Evolutionary conservation across 1,140 invertebrate genomes (phyloP), one percentile per base, ranked within the genome.

Genomic region (Drosophila sturtevanti): DNA sequence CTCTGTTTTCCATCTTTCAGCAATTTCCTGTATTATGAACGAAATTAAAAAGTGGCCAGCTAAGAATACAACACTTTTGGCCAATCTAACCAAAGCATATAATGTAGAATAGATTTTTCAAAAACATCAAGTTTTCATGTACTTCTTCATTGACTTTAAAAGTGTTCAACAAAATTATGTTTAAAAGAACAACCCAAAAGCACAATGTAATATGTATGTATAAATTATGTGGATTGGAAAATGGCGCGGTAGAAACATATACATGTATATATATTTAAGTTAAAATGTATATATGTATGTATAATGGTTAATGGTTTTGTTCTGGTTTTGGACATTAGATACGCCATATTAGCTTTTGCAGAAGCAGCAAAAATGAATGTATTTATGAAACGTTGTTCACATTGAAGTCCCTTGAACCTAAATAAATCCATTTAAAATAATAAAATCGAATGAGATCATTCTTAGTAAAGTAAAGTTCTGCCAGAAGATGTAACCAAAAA

Each of bases 11-110:
- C 12, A 4, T 54, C n/a, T 79, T 74, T 18, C 59, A 91, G 90
- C 72, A 38, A 48, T 79, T n/a, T 37, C 48, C 10, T 68, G 60
- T 18, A 81, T 91, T 54, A 41, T 91, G 38, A 59, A 63, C n/a
- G 60, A 41, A 0, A 68, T 87, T 1, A 76, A 71, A n/a, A 55
- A 70, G 24, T 79, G 79, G 34, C 72, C 82, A 2, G 76, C 72
- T 16, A 62, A 54, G 11, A 86, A 76, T 68, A 11, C 51, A 21
- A 18, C 12, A 2, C 18, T 81, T 24, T 52, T 79, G 52, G 59
- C 59, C 16, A 89, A 82, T 21, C 61, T 87, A 2, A 5, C 11
- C 0, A 73, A 79, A 35, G 66, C 18, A 3, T 87, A 66, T 27
- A 63, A 58, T 31, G 16, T 67, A 21, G 51, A n/a, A 9, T 77